Base-by-base conservation (phyloP, 1,140 invertebrate species). In the Whitmania pigra region DNA sequence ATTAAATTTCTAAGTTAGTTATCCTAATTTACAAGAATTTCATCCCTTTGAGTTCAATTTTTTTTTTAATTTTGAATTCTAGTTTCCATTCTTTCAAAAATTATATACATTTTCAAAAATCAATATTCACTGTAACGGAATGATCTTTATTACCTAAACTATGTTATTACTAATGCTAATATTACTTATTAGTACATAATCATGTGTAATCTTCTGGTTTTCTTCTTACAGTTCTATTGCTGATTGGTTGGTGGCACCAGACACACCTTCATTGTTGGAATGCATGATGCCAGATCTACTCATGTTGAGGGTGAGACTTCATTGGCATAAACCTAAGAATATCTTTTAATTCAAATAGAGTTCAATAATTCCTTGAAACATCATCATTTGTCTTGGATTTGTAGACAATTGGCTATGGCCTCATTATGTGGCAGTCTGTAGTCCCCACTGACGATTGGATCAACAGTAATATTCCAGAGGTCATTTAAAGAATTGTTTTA, bases 261-360 rank as follows among this genome's bases (percentile, higher is more conserved):
- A 89, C 74, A 96, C 93, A 0, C 88, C 93, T 67, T 93, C 93
- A 83, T 83, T 94, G 71, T 83, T 97, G 36, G 93, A 97, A 81
- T 90, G 91, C 81, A 92, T 97, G 5, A 84, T 93, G 66, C 94
- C 94, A 0, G 94, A 98, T 83, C 89, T 97, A 77, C 84, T 98
- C 0, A 85, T 97, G 77, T 80, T 97, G 49, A 83, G 94, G 76
- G 80, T 81, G 74, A 72, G 71, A 66, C 25, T 57, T 15, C 36
- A n/a, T 72, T 72, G 29, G 9, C 36, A 9, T 27, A 17, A 18
- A 11, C 53, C 36, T 31, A 27, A 22, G 11, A 2, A 68, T 20
- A 9, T 25, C 29, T n/a, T 15, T 63, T 63, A 63, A 25, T 63
- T 17, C 29, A 25, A 63, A 63, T 57, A 31, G 9, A 25, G 11